phyloP scores from a whole-genome alignment of 2,113 vertebrate genomes.

The Silurus asotus region DNA sequence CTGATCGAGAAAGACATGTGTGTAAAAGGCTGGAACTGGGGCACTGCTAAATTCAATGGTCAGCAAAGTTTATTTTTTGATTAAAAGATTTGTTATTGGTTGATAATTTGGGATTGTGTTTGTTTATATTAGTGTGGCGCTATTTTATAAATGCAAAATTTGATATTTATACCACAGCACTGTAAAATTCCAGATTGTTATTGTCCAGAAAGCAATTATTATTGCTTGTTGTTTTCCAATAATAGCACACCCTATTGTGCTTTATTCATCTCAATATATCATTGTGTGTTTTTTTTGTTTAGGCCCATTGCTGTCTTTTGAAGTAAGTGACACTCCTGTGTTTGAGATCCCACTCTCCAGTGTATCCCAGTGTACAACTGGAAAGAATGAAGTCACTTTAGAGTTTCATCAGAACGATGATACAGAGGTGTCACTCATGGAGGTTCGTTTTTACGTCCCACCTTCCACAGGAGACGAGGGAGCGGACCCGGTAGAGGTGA shows the following conservation, averaged over 20 bases:
- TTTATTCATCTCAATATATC: not conserved
- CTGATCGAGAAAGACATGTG: slow-evolving; percentile 81
- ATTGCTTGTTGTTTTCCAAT: not conserved
- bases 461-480: slow-evolving; percentile 80
- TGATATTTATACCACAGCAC: not conserved
- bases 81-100: not conserved
- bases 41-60: slow-evolving; percentile 82
- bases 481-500: slow-evolving; percentile 82
- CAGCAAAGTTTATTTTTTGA: slow-evolving; percentile 40
- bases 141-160: not conserved
- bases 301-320: slow-evolving; percentile 85
- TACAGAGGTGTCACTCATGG: slow-evolving; percentile 84
- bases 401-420: slow-evolving; percentile 89
- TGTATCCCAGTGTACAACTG: slow-evolving; percentile 85
- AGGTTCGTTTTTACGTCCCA: slow-evolving; percentile 85
- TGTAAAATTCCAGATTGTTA: not conserved
- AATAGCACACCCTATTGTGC: not conserved
- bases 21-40: slow-evolving; percentile 91
- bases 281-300: slow-evolving; percentile 28
- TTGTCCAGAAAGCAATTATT: not conserved
- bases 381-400: slow-evolving; percentile 85
- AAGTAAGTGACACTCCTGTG: slow-evolving; percentile 81
- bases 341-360: slow-evolving; percentile 86
- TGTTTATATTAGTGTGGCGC: not conserved
- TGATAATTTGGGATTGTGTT: not conserved